Evolutionary conservation across 2,113 vertebrate genomes (phyloP).

Genomic region (Ophiodon elongatus): DNA sequence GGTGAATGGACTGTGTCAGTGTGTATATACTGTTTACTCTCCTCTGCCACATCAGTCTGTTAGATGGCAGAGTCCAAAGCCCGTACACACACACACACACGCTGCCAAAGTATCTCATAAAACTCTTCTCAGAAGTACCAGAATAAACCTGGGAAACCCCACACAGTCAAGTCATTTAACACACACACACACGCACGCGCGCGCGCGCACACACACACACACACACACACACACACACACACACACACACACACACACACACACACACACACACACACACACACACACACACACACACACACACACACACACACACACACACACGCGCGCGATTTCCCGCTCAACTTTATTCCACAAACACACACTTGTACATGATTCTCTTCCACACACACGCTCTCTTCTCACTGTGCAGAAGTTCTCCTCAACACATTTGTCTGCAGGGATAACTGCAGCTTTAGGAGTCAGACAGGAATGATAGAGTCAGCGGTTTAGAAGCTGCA

Average conservation of each 20-base stretch:
- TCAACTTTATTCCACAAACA: constrained; percentile 3
- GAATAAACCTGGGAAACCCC: constrained; percentile 77
- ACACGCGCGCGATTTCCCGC: neutral
- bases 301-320: too few relatives aligned
- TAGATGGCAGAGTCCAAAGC: constrained; percentile 13
- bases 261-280: neutral
- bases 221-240: constrained; percentile 26
- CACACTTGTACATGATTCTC: neutral
- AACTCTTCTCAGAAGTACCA: constrained; percentile 60
- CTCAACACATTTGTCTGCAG: constrained; percentile 11
- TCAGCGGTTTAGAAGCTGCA: neutral
- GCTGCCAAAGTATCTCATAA: constrained; percentile 40
- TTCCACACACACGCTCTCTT: neutral
- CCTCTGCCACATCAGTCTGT: constrained; percentile 19
- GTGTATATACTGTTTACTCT: constrained; percentile 17
- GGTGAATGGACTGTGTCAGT: neutral
- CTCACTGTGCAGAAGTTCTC: neutral
- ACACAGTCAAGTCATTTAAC: constrained; percentile 42
- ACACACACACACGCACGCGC: constrained; percentile 24
- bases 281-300: constrained; percentile 25
- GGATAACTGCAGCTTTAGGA: constrained; percentile 3
- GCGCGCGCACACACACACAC: neutral
- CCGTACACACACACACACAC: constrained; percentile 2
- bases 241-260: constrained; percentile 2
- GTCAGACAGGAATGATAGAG: neutral